phyloP scores from a whole-genome alignment of 2,888 invertebrate genomes.

The Brachyptera putata region DNA sequence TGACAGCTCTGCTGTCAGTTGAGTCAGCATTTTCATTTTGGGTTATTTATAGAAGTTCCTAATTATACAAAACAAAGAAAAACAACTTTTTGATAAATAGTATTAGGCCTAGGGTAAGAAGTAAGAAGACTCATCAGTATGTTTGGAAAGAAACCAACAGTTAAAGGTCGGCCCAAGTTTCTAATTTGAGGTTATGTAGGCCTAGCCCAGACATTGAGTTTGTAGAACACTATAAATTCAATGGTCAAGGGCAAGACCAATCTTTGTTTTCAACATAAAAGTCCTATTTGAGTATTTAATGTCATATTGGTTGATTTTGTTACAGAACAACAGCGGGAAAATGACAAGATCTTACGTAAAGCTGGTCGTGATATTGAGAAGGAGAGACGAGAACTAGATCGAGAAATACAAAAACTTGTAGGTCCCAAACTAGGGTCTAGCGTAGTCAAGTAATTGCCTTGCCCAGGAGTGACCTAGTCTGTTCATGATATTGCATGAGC shows the following conservation, averaged over 20 bases:
- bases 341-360: constrained; percentile 74
- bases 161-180: constrained; percentile 51
- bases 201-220: not conserved
- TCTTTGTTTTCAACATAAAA: not conserved
- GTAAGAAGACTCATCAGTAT: no score
- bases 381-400: constrained; percentile 74
- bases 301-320: not conserved
- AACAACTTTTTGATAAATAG: no score
- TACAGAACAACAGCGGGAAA: constrained; percentile 76
- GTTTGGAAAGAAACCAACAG: constrained; percentile 60
- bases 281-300: not conserved
- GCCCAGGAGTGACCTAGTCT: no score
- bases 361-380: constrained; percentile 80
- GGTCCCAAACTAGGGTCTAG: constrained; percentile 35
- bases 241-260: not conserved
- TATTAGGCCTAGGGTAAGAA: no score
- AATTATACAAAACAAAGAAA: no score
- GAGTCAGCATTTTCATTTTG: no score
- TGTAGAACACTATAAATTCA: not conserved
- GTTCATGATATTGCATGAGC: no score
- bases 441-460: not conserved
- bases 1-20: no score
- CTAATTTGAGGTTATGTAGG: not conserved
- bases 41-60: no score
- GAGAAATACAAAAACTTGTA: constrained; percentile 86